Evolutionary conservation across 2,113 vertebrate species (phyloP), one percentile per base, ranked within the genome.

Genomic region (Xiphias gladius): DNA sequence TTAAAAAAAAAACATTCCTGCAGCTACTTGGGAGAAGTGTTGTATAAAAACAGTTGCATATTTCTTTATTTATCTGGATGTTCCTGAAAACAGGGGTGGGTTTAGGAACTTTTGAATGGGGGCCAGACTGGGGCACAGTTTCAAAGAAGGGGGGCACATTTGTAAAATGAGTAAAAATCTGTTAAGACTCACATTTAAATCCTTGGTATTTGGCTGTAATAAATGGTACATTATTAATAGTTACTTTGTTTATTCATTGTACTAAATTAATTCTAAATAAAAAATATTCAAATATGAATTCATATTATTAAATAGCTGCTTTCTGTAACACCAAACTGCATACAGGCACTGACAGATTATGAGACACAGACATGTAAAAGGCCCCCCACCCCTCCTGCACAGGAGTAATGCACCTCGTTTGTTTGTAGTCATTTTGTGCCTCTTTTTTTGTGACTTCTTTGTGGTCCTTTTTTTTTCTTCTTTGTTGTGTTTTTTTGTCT

Each of bases 21-120:
- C 22, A 32, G 48, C 19, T 61, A 65, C 59, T 61, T 28, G 20
- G 62, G 16, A 76, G 20, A 57, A n/a, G 7, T 20, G 2, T 5
- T 20, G 10, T 22, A 17, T 10, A 22, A 76, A 48, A 83, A 63
- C 22, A 37, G 46, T 54, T 12, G 63, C 16, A 8, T 39, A 3
- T 61, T 68, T 55, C 22, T 54, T 24, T 8, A 26, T 55, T 20
- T 55, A 75, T 81, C 22, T 37, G 10, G 16, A 69, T 41, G 37
- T 55, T 74, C 20, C 13, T 62, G n/a, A 22, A 43, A 72, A 12
- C 17, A 63, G 57, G 11, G 41, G 64, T 5, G 0, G 13, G 30
- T 48, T 73, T 41, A 46, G 10, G 71, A 65, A 57, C 55, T n/a
- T 8, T 24, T 3, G 1, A 32, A 30, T 13, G 10, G 1, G 24